Evolutionary conservation across 2,113 vertebrate genomes (phyloP), one percentile per base, ranked within the genome.

Genomic region (Nothocercus julius): DNA sequence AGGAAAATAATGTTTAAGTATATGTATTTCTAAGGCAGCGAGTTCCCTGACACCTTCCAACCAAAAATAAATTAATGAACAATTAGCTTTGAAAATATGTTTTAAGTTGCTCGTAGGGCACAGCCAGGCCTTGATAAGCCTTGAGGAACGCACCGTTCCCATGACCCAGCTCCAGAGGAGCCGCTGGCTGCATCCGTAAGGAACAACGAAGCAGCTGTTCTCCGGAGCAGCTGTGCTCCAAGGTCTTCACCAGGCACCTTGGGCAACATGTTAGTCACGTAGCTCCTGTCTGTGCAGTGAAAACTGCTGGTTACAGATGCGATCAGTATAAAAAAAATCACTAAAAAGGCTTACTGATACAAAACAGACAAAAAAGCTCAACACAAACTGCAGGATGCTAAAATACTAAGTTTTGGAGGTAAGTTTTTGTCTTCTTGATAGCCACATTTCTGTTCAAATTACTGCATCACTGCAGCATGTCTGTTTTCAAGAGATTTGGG

Each of bases 201-300:
- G 91, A 95, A 72, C 87, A 58, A 59, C 5, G 6, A 16, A 85
- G 9, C 91, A 95, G 95, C 95, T 93, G 94, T 89, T 92, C 77
- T 84, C 66, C 11, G 58, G 69, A 90, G 83, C 87, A 56, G 4
- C 32, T 18, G 10, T 49, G 11, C 47, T 24, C 6, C 42, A 7
- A 72, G 67, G 14, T 25, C 32, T 79, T 79, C 13, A 2, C 11
- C 44, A 4, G 0, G 51, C 78, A 1, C 22, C 51, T 68, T 74
- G 44, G 47, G 6, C 24, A 13, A 11, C 49, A 3, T 10, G 28
- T 67, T 32, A 21, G 9, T 11, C 24, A 18, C 34, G 0, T 7
- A 6, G 13, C 58, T 82, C 76, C 51, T 56, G 4, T 27, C 63
- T 11, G 10, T 24, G 19, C n/a, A 9, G n/a, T 40, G 51, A 70